Conservation (phyloP, 1,140 invertebrate genomes). For the Zaprionus ornatus region DNA sequence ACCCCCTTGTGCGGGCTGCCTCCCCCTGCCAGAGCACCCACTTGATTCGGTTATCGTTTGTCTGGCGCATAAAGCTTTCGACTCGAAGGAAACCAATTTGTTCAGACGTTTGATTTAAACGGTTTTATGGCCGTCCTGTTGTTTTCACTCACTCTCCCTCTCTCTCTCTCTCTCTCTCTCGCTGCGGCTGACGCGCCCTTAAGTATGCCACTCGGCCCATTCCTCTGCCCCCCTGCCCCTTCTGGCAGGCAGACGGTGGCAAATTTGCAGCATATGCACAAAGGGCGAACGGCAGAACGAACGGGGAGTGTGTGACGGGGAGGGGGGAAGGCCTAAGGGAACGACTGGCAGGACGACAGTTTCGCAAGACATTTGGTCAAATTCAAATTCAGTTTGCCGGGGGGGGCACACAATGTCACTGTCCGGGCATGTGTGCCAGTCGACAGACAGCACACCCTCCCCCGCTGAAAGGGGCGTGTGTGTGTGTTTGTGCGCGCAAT, state of each 20-base stretch:
- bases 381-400: conserved; percentile 70
- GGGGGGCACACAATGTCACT: conserved; percentile 46
- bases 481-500: conserved; percentile 49
- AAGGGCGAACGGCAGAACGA: conserved; percentile 20
- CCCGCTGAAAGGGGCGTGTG: conserved; percentile 31
- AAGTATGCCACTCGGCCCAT: conserved; percentile 72
- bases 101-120: conserved; percentile 82
- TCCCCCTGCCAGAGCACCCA: not conserved
- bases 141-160: conserved; percentile 66
- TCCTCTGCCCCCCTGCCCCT: conserved; percentile 9
- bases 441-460: not conserved
- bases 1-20: not conserved
- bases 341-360: conserved; percentile 50
- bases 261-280: conserved; percentile 80
- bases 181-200: conserved; percentile 65
- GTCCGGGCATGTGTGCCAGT: conserved; percentile 29
- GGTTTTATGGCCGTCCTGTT: conserved; percentile 80
- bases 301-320: not conserved
- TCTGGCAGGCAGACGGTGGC: conserved; percentile 45
- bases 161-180: conserved; percentile 13
- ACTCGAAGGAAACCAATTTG: conserved; percentile 81
- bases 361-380: conserved; percentile 80
- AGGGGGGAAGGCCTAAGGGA: conserved; percentile 25
- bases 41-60: conserved; percentile 54
- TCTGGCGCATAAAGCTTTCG: conserved; percentile 75